Base-by-base conservation (phyloP, 2,888 invertebrate genomes). In the Anthrax anthrax region DNA sequence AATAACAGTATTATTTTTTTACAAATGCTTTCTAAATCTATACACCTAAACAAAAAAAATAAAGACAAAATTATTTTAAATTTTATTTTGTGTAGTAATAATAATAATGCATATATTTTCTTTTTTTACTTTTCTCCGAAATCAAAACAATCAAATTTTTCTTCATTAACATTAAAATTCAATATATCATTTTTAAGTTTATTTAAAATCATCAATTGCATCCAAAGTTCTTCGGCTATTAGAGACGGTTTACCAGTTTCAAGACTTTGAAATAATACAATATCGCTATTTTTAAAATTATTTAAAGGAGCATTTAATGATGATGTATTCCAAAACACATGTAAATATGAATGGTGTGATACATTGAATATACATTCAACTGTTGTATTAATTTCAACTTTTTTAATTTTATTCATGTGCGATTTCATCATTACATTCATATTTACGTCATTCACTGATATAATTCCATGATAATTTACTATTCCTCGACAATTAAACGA, bases 181-280 rank as follows among this genome's bases (percentile, higher is more conserved):
- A 65, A 46, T 44, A 68, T 67, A 44, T 63, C 62, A 29, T 64
- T 61, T n/a, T 63, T 61, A 42, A 69, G 64, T 4, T 55, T 57
- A 13, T 57, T 52, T n/a, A 68, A 43, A 3, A 63, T 58, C 12
- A 58, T 54, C 42, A 68, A 46, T 49, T 68, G 64, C 42, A 58
- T 58, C 56, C 65, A 58, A n/a, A 65, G 60, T 39, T 63, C 58
- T 47, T 61, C 54, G 2, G 64, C 60, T 17, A 57, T 37, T 0
- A 60, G 50, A 14, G 55, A 51, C 18, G 58, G 56, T 3, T 61
- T 58, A 6, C 54, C 54, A 1, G 65, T 52, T 3, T 57, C 52
- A 51, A 67, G 59, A 1, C 56, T 56, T 50, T 67, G 67, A 36
- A 51, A 56, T 1, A 68, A 52, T 3, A 55, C 39, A 3, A 66